phyloP scores from a whole-genome alignment of 2,797 vertebrate species.

The Scolopax rusticola region DNA sequence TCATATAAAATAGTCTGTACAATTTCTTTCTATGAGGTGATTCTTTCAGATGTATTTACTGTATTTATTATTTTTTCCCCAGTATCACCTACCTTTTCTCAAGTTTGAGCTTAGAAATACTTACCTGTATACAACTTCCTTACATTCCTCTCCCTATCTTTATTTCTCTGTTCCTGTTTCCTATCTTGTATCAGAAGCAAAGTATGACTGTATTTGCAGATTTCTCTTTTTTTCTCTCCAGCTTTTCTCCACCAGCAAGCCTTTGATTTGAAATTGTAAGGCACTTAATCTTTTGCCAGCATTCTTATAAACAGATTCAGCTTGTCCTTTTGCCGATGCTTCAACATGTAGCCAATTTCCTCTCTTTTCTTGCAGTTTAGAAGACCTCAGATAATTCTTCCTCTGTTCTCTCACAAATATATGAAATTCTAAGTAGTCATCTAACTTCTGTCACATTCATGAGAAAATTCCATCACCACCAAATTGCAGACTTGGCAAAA shows the following conservation, averaged over 20 bases:
- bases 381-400: slow-evolving; percentile 58
- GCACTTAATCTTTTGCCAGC: slow-evolving; percentile 49
- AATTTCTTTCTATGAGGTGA: background rate
- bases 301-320: slow-evolving; percentile 58
- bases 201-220: slow-evolving; percentile 41
- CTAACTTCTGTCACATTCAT: slow-evolving; percentile 59
- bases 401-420: slow-evolving; percentile 56
- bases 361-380: slow-evolving; percentile 54
- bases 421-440: slow-evolving; percentile 66
- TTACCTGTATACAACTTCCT: background rate
- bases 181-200: slow-evolving; percentile 1
- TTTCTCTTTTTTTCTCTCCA: slow-evolving; percentile 32
- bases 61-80: background rate
- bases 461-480: slow-evolving; percentile 45
- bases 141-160: background rate
- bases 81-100: background rate
- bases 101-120: background rate
- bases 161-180: slow-evolving; percentile 15
- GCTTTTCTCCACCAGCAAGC: slow-evolving; percentile 29
- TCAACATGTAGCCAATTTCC: slow-evolving; percentile 53
- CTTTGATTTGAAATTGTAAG: slow-evolving; percentile 67
- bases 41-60: background rate
- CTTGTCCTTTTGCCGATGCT: slow-evolving; percentile 40
- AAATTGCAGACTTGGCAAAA: slow-evolving; percentile 69
- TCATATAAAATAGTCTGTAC: background rate